Evolutionary conservation across 2,797 vertebrate genomes (phyloP), one percentile per base, ranked within the genome.

Genomic region (Lepus oiostolus): DNA sequence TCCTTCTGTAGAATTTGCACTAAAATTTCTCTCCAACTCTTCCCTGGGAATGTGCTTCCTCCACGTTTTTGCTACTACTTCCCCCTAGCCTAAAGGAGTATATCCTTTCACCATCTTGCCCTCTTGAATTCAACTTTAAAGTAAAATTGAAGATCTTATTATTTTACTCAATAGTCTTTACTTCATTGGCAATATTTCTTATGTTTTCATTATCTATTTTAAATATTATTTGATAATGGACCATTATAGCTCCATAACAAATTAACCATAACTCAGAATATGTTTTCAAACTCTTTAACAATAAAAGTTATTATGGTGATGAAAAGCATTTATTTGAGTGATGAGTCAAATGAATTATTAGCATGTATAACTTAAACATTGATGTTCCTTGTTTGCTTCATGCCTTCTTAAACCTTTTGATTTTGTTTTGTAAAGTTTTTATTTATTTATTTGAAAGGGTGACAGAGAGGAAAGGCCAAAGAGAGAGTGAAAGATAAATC

Each of bases 161-260:
- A 52, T 93, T 95, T 82, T 63, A 50, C 7, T 88, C 7, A 70
- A 19, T 7, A 24, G 19, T 58, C 88, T 91, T 81, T 81, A 85
- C 81, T 81, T 84, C 26, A 60, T 9, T 58, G 70, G 75, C 67
- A 80, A 2, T 79, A 32, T 70, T 52, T 67, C 10, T 92, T 70
- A 28, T 71, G 12, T 84, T 77, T 19, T 12, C 30, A 75, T 85
- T 77, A 80, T 35, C 6, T 71, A 26, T 47, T 67, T 13, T 68
- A 88, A 42, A 79, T 12, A 42, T 83, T 35, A 68, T 60, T 79
- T 85, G 65, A 8, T 14, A 86, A 54, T 65, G 26, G 28, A 38
- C 7, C 11, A 30, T 70, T 38, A 35, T 35, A 10, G 7, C 35
- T 88, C 13, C 62, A 62, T 87, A 58, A 76, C 54, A 86, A 83